Evolutionary conservation across 2,888 invertebrate genomes (phyloP), one percentile per base, ranked within the genome.

Genomic region (Acrobasis consociella): DNA sequence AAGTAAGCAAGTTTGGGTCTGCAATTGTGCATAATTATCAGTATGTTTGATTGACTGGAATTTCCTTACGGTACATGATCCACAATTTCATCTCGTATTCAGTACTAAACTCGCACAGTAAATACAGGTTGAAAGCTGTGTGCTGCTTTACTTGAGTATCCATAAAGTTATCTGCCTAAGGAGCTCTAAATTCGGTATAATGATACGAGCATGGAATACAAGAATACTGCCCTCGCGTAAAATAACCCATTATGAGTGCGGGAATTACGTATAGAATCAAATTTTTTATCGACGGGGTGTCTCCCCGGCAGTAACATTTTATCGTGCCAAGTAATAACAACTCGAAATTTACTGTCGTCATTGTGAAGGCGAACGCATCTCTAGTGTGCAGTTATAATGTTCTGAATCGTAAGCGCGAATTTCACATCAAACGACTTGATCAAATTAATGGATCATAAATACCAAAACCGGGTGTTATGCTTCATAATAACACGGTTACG

Each of bases 201-300:
- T 52, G 39, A 56, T 56, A 38, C 31, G 31, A 31, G 31, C 31
- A 31, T 31, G 31, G 31, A 31, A 31, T 31, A 31, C 31, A 31
- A 31, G 31, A 31, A 10, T 51, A 51, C 42, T n/a, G 13, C 13
- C 56, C 50, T 56, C 60, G 67, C 64, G 61, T 76, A 74, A 80
- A 78, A 73, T 70, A 71, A 72, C 70, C 74, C 72, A 77, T 81
- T 70, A 73, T 72, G 72, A 64, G 72, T 68, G 74, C 73, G 75
- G 76, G 78, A 80, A 80, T 80, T 78, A 80, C 75, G 72, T 66
- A 67, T 63, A 60, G 71, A 78, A 79, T 77, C 74, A 75, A 72
- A 64, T 69, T 81, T 82, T 81, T 82, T 77, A 76, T 75, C 69
- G 76, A 60, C 65, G 68, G 74, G 68, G 69, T 76, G 74, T 74